Evolutionary conservation across 2,888 invertebrate genomes (phyloP), one percentile per base, ranked within the genome.

Genomic region (Nycteola revayana): DNA sequence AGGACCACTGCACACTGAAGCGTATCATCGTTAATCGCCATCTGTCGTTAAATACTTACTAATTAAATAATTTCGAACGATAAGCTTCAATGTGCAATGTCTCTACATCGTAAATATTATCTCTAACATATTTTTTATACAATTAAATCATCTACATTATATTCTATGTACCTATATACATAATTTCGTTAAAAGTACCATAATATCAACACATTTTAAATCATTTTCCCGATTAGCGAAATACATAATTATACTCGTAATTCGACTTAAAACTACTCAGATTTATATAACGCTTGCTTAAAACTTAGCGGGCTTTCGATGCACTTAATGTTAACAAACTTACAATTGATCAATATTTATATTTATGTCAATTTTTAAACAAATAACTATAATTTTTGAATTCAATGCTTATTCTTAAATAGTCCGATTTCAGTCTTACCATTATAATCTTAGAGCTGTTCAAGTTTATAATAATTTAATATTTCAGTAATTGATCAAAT

Each of bases 181-280:
- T 65, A 69, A 70, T 75, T 76, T 72, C 28, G 55, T 67, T 66
- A 72, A 69, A 68, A 68, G 72, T 66, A 68, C 67, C 54, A 71
- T 74, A 79, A 77, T 77, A 78, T 77, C 75, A 81, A 77, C 68
- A 69, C 63, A 58, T 40, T 60, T 63, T 58, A 55, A 58, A 51
- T 60, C 37, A 50, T 48, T 60, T 48, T 49, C 38, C 49, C 45
- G 44, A 55, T 53, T 46, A 38, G 29, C 43, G 41, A 47, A 36
- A 49, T 26, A 47, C 32, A 43, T 25, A 40, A 21, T 27, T 49
- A 33, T 49, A 32, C 11, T 43, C 40, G 28, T 34, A 40, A 39
- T 47, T 24, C 36, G 43, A 50, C 56, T 63, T 66, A 69, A 59
- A 61, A 56, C 67, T 73, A 75, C 35, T 64, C 62, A 70, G 63